Evolutionary conservation across 35 echinoderm and acorn worm species (phyloP), one percentile per base, ranked within the genome.

Genomic region (Strongylocentrotus purpuratus): DNA sequence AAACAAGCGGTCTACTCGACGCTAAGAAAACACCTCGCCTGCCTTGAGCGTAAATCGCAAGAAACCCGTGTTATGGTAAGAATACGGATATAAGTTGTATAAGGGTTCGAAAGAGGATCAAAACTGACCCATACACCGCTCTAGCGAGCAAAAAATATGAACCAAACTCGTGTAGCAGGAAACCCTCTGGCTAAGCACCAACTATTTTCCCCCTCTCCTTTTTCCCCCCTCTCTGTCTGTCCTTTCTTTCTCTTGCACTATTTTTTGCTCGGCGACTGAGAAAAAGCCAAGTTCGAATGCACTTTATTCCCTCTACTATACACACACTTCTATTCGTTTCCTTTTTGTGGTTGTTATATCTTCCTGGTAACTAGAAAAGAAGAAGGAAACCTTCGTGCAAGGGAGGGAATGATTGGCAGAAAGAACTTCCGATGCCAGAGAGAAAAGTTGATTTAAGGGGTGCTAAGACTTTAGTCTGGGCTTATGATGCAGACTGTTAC

Each of bases 11-110:
- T 50, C 91, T 93, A 50, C 46, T 93, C 31, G 91, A 93, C 91
- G 91, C 48, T 46, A 93, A 58, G 91, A 93, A 93, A 93, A 93
- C 91, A 93, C 9, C 18, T 15, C 33, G 58, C 11, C 20, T 32
- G 91, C 91, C 91, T 32, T 55, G n/a, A 93, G 91, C 91, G 25
- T 6, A 78, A 78, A n/a, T 33, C 45, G 87, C 32, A n/a, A 33
- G 45, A 46, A 89, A 48, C 45, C 91, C 46, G 91, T 93, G 91
- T 93, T 93, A 58, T 93, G 46, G 31, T 93, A 28, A 46, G 91
- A 93, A 93, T 93, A 93, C 91, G 33, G 48, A 93, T 93, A 93
- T 93, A 93, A 93, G 58, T 93, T 58, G 91, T 93, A 93, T 58
- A 46, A 93, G 46, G 91, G 91, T 58, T 45, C 48, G 91, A 48